Evolutionary conservation across 2,113 vertebrate species (phyloP).

Genomic region (Plotosus lineatus): DNA sequence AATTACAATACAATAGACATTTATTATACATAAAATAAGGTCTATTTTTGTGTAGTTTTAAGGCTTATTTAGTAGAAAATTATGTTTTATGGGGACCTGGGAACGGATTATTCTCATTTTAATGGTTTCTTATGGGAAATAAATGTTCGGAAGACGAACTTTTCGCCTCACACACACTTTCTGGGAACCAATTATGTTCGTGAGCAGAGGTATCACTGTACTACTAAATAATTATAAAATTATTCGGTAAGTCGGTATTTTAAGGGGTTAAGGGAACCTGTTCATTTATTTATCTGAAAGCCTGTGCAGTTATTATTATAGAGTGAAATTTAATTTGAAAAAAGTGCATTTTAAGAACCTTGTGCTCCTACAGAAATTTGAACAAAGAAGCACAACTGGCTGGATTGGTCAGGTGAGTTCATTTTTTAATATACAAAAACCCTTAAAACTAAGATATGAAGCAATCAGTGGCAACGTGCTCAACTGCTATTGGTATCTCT

Average conservation of each 20-base stretch:
- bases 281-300: not conserved
- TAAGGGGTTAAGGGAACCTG: not conserved
- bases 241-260: not conserved
- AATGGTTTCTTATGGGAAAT: too few species aligned
- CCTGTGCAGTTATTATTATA: not conserved
- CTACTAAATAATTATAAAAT: not conserved
- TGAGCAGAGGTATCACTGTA: too few species aligned
- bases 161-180: too few species aligned
- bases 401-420: constrained; percentile 92
- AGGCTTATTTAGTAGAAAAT: too few species aligned
- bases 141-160: too few species aligned
- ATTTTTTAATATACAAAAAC: not conserved
- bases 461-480: not conserved
- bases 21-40: too few species aligned
- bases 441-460: not conserved
- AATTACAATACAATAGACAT: too few species aligned
- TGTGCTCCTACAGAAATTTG: constrained; percentile 67
- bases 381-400: constrained; percentile 87
- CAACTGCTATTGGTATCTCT: not conserved
- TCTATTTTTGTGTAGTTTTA: too few species aligned
- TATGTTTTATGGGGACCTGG: too few species aligned
- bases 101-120: too few species aligned
- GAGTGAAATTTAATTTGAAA: not conserved
- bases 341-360: not conserved
- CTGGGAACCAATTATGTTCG: too few species aligned